Percentiles rank a stretch among this genome's conserved stretches.
Conservation (phyloP, 1,140 invertebrate species). For the Leptopilina boulardi region DNA sequence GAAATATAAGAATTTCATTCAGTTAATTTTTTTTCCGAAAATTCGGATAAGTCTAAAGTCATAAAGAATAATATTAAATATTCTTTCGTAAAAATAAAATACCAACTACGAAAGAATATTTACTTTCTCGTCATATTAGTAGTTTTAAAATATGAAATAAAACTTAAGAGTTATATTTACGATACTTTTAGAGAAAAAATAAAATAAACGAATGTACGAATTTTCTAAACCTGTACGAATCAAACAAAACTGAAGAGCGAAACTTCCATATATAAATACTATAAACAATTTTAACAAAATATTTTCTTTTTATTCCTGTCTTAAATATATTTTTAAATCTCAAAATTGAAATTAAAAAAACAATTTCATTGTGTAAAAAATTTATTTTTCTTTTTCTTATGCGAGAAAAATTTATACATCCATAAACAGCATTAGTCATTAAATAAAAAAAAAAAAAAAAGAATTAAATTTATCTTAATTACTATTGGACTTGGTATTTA, state of each 20-base stretch:
- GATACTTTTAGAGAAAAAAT: not conserved
- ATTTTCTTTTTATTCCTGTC: not conserved
- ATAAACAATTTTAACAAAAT: slow-evolving; percentile 5
- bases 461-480: not conserved
- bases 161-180: not conserved
- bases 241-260: not conserved
- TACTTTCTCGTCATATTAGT: not conserved
- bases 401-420: not conserved
- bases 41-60: too few relatives aligned
- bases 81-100: too few relatives aligned
- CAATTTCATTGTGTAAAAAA: too few relatives aligned
- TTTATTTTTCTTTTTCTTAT: not conserved
- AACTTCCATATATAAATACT: not conserved
- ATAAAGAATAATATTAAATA: too few relatives aligned
- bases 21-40: too few relatives aligned
- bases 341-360: too few relatives aligned
- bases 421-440: not conserved
- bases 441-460: not conserved
- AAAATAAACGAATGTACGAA: not conserved
- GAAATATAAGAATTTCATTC: too few relatives aligned
- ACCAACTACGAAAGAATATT: not conserved
- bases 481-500: not conserved
- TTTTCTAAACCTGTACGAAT: not conserved
- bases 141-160: not conserved
- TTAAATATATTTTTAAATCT: not conserved